These are phyloP conservation scores for Narcine bancroftii DNA, from an alignment of 2,113 vertebrate genomes.

Conservation along the genomic window DNA sequence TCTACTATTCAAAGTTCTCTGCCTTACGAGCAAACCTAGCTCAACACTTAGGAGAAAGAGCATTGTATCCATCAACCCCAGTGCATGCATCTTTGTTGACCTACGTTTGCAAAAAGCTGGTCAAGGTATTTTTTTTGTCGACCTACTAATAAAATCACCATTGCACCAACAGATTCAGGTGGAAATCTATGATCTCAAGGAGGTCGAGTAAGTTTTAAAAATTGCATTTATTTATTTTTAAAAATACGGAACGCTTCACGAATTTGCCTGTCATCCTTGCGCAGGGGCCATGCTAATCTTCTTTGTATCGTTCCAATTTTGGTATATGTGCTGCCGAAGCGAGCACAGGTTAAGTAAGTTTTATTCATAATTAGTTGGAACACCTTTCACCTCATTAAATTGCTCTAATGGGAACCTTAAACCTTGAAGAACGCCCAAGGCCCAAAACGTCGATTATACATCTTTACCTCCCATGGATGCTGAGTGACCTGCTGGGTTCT, in stretches of 20 bases:
- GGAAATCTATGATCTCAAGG: neutral
- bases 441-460: too few species aligned
- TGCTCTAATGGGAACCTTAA: too few species aligned
- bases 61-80: neutral
- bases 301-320: constrained; percentile 21
- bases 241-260: neutral
- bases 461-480: too few species aligned
- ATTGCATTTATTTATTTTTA: too few species aligned
- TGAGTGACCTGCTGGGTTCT: too few species aligned
- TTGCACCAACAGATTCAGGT: neutral
- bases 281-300: neutral
- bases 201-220: too few species aligned
- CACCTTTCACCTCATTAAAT: neutral
- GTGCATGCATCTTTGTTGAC: neutral
- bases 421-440: too few species aligned
- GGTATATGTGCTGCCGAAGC: constrained; percentile 29
- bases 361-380: neutral
- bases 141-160: neutral
- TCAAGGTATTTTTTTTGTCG: neutral
- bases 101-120: neutral
- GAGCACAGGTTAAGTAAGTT: too few species aligned
- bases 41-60: neutral
- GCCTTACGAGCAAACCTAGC: neutral
- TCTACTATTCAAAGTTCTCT: neutral
- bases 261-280: neutral